These are phyloP conservation scores for Cairina moschata DNA, from an alignment of 2,113 vertebrate species.

Conservation along the genomic window DNA sequence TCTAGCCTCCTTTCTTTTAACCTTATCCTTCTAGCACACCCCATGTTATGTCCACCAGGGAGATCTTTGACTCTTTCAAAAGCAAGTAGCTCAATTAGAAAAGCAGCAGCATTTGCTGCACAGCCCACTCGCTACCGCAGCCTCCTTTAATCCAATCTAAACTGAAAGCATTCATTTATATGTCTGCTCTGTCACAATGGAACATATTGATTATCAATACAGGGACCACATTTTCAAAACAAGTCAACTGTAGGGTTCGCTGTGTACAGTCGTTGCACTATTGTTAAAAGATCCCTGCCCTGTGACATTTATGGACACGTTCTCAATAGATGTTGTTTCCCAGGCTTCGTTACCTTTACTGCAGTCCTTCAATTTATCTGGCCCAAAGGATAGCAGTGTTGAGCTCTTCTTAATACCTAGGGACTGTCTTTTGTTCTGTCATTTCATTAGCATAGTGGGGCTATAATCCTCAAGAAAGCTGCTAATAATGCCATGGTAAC, in stretches of 20 bases:
- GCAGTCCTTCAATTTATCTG: background rate
- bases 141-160: conserved; percentile 6
- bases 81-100: conserved; percentile 57
- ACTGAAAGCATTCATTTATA: conserved; percentile 23
- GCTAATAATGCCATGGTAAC: background rate
- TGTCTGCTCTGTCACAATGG: background rate
- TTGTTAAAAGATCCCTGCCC: background rate
- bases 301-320: background rate
- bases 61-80: conserved; percentile 18
- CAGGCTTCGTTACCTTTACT: background rate
- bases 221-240: background rate
- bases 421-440: background rate
- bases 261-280: background rate
- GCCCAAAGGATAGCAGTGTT: background rate
- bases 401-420: background rate
- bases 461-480: background rate
- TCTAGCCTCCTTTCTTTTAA: conserved; percentile 19
- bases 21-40: conserved; percentile 4
- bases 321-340: background rate
- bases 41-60: conserved; percentile 13
- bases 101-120: background rate
- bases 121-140: background rate
- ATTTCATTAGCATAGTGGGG: background rate
- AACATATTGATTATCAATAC: conserved; percentile 41
- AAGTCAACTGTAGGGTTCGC: background rate